Evolutionary conservation across 2,888 invertebrate genomes (phyloP).

Genomic region (Ditula angustiorana): DNA sequence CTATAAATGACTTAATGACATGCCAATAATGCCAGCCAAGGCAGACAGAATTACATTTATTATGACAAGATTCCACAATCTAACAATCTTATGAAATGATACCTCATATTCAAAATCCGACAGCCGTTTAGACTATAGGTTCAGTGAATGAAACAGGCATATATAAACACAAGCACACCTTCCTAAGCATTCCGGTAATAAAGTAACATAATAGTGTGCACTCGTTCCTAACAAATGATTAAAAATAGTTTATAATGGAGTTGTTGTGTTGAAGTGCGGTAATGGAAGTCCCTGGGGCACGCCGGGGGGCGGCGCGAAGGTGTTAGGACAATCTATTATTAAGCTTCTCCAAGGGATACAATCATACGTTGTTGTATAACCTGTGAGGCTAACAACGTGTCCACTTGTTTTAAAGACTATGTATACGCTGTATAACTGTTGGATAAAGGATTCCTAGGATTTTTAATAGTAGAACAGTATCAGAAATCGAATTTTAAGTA

Average conservation of each 20-base stretch:
- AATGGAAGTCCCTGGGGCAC: constrained; percentile 20
- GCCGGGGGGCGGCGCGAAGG: constrained; percentile 20
- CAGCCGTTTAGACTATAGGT: no score
- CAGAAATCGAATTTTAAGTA: no score
- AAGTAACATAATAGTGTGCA: constrained; percentile 3
- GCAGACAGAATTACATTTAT: no score
- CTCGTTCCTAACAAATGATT: constrained; percentile 1
- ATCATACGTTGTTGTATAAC: constrained; percentile 3
- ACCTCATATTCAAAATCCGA: no score
- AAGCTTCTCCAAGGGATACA: background rate
- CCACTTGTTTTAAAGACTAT: background rate
- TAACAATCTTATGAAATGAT: no score
- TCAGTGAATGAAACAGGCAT: background rate
- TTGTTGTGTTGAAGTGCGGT: constrained; percentile 5
- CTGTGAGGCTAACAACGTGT: background rate
- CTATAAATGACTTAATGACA: no score
- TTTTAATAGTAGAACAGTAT: no score
- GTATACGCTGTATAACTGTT: background rate
- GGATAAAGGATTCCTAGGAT: no score
- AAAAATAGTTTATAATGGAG: constrained; percentile 27
- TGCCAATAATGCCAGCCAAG: no score
- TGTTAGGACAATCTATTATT: constrained; percentile 22
- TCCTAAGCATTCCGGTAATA: background rate
- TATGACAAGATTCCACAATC: no score
- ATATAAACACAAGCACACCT: background rate